Base-by-base conservation (phyloP, 2,888 invertebrate genomes). In the Cephus runcator region DNA sequence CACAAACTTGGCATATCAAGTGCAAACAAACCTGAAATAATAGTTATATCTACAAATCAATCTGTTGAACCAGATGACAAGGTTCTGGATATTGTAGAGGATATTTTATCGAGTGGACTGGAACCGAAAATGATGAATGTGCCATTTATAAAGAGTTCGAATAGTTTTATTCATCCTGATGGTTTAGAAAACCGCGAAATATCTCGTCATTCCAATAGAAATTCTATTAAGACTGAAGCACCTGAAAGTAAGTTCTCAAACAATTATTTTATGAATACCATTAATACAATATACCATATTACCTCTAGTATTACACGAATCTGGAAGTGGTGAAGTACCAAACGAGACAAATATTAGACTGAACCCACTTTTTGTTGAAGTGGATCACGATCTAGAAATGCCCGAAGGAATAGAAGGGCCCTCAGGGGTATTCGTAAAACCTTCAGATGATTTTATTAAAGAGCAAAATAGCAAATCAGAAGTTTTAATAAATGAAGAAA, bases 351-450 rank as follows among this genome's bases (percentile, higher is more conserved):
- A 40, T 56, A 80, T 83, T 36, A 81, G 31, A 35, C 73, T 78
- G 9, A 87, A 88, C 73, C 86, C 88, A 3, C 82, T 87, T 0
- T 91, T 91, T 74, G 82, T 88, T 1, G 85, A 87, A n/a, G 87
- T 90, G 4, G 87, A 87, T 78, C 89, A 90, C 75, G 90, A 91
- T 36, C 78, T 91, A 4, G 88, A 88, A 35, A 86, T 86, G 6
- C 90, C 91, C 0, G 88, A 90, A 3, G 90, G 90, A 23, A 77
- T 90, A 9, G 91, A 91, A 76, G 91, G 90, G 4, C 90, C 89
- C 9, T 81, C 87, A 4, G 87, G 88, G 0, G 89, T 89, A 76
- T 91, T 88, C 76, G 86, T 88, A 4, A 89, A 90, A 76, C 80
- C 83, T 1, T 88, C 89, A 0, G 74, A 80, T n/a, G 79, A 76